phyloP scores from a whole-genome alignment of 2,888 invertebrate genomes.

The Prenolepis imparis region DNA sequence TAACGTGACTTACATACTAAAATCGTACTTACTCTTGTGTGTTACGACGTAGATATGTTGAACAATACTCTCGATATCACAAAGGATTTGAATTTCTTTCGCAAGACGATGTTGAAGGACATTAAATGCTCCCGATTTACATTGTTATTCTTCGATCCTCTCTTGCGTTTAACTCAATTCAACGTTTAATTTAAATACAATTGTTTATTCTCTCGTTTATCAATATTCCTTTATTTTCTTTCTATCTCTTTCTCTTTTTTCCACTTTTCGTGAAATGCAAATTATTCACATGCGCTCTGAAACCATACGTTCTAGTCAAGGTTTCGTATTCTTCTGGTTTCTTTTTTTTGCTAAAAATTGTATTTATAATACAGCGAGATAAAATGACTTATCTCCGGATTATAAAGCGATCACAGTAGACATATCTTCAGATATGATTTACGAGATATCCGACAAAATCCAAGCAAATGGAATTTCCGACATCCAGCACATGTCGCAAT shows the following conservation, averaged over 20 bases:
- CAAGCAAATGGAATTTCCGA: background rate
- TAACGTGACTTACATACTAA: background rate
- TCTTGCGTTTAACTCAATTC: background rate
- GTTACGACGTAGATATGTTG: background rate
- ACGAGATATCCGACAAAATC: background rate
- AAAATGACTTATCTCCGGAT: constrained; percentile 12
- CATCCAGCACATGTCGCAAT: background rate
- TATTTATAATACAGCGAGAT: constrained; percentile 27
- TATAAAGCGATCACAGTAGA: background rate
- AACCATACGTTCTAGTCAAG: background rate
- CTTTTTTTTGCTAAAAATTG: background rate
- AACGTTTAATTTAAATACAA: background rate
- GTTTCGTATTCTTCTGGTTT: constrained; percentile 5
- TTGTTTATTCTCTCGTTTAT: background rate
- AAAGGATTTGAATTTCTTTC: constrained; percentile 3
- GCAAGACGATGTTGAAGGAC: background rate
- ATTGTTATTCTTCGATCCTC: background rate
- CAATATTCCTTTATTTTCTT: constrained; percentile 4
- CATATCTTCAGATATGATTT: background rate
- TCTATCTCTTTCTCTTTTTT: constrained; percentile 15
- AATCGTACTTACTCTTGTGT: constrained; percentile 33
- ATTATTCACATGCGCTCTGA: background rate
- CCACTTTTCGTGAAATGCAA: constrained; percentile 2
- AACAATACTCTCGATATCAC: background rate
- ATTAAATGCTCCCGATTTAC: constrained; percentile 8